Base-by-base conservation (phyloP, 2,888 invertebrate species). In the Camponotus fellah region DNA sequence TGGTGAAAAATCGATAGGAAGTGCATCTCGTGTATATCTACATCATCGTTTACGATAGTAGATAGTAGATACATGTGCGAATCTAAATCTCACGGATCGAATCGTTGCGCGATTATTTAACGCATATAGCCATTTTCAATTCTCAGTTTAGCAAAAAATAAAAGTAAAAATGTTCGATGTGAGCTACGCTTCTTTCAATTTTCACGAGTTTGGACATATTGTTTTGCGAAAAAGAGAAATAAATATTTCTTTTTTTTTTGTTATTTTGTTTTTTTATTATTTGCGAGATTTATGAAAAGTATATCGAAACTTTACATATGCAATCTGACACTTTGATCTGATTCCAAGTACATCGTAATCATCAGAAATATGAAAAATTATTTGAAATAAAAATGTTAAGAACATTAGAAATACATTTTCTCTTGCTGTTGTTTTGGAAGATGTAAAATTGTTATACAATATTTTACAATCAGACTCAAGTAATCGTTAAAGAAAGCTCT, bases 1-100 rank as follows among this genome's bases (percentile, higher is more conserved):
- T n/a, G 21, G 2, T 56, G 34, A 88, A 88, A 87, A 86, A 56
- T 4, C 58, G 14, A 46, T 65, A 5, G 9, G 14, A 46, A 17
- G 21, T 43, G 37, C 60, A 34, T 56, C 34, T 69, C 53, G 34
- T 58, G 43, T 58, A 21, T 26, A 49, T 37, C 26, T 60, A 17
- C 60, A 80, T 60, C 60, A 80, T 60, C 46, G 79, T 72, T 79
- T 71, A 79, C 72, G 58, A 58, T 76, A 40, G 66, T n/a, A n/a
- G n/a, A n/a, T n/a, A n/a, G 40, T 40, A 26, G 26, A 4, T 58
- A 34, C 21, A 46, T 37, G 46, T 60, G 46, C 26, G 60, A 80
- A n/a, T n/a, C 26, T 26, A 80, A 80, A 80, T 79, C 69, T 79
- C 71, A 46, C 60, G 21, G 43, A 79, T 60, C 60, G 21, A 34